Evolutionary conservation across 92 coral and sea anemone genomes (phyloP), one percentile per base, ranked within the genome.

Genomic region (Porites divaricata): DNA sequence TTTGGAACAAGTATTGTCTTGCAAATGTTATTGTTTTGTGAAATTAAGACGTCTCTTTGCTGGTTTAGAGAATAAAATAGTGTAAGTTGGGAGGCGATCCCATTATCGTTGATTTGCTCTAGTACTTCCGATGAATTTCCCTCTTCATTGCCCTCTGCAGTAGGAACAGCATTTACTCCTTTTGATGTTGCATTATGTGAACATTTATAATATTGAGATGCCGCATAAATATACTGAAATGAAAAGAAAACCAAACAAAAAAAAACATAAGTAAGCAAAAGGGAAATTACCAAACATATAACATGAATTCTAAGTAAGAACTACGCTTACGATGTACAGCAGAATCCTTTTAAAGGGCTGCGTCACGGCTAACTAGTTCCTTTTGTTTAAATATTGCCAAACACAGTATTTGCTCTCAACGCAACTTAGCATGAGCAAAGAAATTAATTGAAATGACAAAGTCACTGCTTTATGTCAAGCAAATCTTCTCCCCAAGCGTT

Each of bases 141-240:
- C 45, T 24, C 14, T 45, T 63, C 3, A 63, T 14, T 72, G 49
- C 5, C 70, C 57, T 25, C 63, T 73, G 66, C 41, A 1, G 45
- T 41, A n/a, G 64, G 65, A 69, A 74, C 21, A 35, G 19, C 49
- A n/a, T 48, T 74, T 20, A 12, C 21, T 63, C 45, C 54, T 21
- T 45, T 8, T 26, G 81, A 62, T 9, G 82, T 71, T 48, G 70
- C 74, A 15, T 59, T 63, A 78, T 96, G 92, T 2, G 95, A 81
- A 70, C 98, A 94, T 79, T 94, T 94, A 66, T 83, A 90, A 79
- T 92, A 96, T 25, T 77, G 89, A 21, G 89, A 75, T 6, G 98
- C 98, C 51, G 90, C 76, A 16, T 78, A 79, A 23, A 77, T 91
- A 74, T 87, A 90, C 98, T 96, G 61, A 19, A 91, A 79, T 16